phyloP scores from a whole-genome alignment of 2,113 vertebrate species.

The Neodon shergylaensis region DNA sequence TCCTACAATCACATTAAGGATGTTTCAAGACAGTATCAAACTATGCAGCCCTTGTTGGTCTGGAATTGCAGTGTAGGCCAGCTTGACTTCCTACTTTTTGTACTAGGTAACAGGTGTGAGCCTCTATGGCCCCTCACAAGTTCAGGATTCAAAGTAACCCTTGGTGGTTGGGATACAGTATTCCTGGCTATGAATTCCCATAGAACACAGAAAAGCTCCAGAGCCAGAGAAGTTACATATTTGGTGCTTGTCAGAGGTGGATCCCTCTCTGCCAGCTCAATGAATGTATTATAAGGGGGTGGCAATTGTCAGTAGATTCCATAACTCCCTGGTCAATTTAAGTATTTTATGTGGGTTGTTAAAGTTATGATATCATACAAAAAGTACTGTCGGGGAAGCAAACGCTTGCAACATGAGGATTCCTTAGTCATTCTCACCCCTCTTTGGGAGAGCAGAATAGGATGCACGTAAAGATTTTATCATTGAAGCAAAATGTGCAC shows the following conservation, averaged over 20 bases:
- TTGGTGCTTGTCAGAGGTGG: constrained; percentile 22
- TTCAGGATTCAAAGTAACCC: constrained; percentile 12
- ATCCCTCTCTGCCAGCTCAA: neutral
- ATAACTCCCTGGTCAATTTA: constrained; percentile 26
- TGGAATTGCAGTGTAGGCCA: neutral
- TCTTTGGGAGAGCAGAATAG: constrained; percentile 14
- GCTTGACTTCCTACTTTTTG: neutral
- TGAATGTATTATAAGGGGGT: neutral
- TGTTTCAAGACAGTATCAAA: neutral
- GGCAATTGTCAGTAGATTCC: constrained; percentile 12
- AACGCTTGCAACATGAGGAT: neutral
- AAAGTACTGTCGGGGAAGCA: constrained; percentile 26
- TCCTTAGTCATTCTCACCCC: neutral
- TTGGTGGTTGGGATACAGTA: neutral
- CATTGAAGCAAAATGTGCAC: constrained; percentile 14
- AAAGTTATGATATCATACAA: constrained; percentile 11
- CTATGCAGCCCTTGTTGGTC: neutral
- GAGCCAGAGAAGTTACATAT: constrained; percentile 18
- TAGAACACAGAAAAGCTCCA: neutral
- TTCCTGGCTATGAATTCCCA: constrained; percentile 24
- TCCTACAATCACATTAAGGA: neutral
- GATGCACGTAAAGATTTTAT: constrained; percentile 1
- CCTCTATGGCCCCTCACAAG: neutral
- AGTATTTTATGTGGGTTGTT: constrained; percentile 41
- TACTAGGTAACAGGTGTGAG: neutral